Conservation (phyloP, 1,140 invertebrate genomes). For the Drosophila subpulchrella region DNA sequence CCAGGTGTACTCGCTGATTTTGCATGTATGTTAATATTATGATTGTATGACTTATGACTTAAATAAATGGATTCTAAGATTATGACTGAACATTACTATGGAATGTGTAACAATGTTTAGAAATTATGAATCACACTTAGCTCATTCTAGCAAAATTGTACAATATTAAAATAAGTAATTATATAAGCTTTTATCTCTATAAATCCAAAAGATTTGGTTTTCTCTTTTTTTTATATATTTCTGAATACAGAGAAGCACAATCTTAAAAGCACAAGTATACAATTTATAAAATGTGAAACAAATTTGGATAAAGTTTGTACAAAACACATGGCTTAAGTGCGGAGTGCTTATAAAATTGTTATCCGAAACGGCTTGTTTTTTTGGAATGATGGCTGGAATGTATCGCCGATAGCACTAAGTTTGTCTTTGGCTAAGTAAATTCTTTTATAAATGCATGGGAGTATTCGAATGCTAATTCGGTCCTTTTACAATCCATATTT, state of each 20-base stretch:
- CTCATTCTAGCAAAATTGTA: constrained; percentile 2
- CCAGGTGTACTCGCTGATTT: constrained; percentile 22
- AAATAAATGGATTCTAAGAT: constrained; percentile 7
- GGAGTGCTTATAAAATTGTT: too few species aligned
- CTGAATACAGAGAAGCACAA: neutral
- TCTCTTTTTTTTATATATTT: neutral
- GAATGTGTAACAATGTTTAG: constrained; percentile 2
- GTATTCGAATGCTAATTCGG: constrained; percentile 59
- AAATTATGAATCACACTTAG: constrained; percentile 23
- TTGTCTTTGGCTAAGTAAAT: constrained; percentile 21
- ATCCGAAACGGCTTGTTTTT: neutral
- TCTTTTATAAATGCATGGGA: constrained; percentile 38
- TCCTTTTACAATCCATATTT: constrained; percentile 37
- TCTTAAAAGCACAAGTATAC: constrained; percentile 13
- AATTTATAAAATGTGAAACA: neutral
- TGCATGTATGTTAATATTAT: neutral
- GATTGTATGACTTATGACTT: neutral
- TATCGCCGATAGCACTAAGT: neutral
- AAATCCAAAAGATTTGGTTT: neutral
- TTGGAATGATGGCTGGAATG: neutral
- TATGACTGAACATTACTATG: constrained; percentile 13
- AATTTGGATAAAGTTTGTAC: constrained; percentile 5
- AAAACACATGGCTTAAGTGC: neutral
- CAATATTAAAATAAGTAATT: neutral
- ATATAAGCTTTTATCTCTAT: neutral